Evolutionary conservation across 2,113 vertebrate species (phyloP).

Genomic region (Nicator chloris): DNA sequence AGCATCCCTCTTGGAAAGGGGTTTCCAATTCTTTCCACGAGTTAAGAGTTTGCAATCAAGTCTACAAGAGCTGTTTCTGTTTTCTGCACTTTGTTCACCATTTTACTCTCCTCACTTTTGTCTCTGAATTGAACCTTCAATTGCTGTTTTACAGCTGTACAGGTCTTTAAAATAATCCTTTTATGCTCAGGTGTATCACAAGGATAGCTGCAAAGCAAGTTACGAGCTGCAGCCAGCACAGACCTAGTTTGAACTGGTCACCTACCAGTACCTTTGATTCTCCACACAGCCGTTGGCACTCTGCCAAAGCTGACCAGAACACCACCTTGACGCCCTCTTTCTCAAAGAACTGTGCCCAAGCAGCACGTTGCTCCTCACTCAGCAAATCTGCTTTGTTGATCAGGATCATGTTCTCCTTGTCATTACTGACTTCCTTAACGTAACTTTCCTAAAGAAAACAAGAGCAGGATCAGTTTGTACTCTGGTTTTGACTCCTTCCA

Average conservation of each 20-base stretch:
- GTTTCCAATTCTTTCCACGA: not conserved
- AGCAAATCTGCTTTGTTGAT: constrained; percentile 95
- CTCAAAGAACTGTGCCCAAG: constrained; percentile 88
- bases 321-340: constrained; percentile 83
- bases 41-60: not conserved
- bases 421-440: constrained; percentile 80
- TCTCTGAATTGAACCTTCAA: not conserved
- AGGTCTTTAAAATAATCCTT: not conserved
- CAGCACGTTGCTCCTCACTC: constrained; percentile 81
- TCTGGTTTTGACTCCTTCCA: not conserved
- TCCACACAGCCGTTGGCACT: constrained; percentile 71
- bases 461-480: not conserved
- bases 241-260: not conserved
- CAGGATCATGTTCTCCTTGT: constrained; percentile 91
- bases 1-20: not conserved
- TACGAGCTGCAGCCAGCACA: not conserved
- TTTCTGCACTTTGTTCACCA: not conserved
- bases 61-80: not conserved
- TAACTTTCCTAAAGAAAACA: constrained; percentile 82
- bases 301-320: constrained; percentile 96
- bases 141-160: not conserved
- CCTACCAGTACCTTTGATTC: constrained; percentile 75
- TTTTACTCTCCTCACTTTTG: not conserved
- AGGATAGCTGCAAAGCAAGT: not conserved
- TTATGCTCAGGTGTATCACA: not conserved